Conservation (phyloP, 1,140 invertebrate genomes). For the Habropoda laboriosa region DNA sequence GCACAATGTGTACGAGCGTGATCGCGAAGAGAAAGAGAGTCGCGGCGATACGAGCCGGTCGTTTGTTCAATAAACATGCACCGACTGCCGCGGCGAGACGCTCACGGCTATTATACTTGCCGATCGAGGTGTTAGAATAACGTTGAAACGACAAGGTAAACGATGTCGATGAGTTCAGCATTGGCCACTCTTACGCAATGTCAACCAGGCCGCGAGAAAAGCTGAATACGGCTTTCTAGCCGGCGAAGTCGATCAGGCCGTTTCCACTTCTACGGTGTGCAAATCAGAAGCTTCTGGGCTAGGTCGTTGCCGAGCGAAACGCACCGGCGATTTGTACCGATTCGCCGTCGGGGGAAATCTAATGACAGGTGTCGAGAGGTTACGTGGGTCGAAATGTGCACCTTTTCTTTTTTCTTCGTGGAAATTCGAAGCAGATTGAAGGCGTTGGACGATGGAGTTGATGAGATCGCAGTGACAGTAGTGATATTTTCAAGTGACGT, state of each 20-base stretch:
- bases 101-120: slow-evolving; percentile 47
- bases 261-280: slow-evolving; percentile 16
- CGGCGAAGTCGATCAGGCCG: slow-evolving; percentile 17
- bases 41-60: slow-evolving; percentile 30
- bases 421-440: no score
- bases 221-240: slow-evolving; percentile 24
- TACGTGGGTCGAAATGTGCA: no score
- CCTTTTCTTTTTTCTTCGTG: no score
- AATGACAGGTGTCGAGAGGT: no score
- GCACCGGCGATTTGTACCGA: slow-evolving; percentile 3
- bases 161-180: slow-evolving; percentile 34
- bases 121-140: slow-evolving; percentile 48
- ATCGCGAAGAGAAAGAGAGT: slow-evolving; percentile 18
- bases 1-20: slow-evolving; percentile 28
- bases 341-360: neutral
- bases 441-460: no score
- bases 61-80: slow-evolving; percentile 57
- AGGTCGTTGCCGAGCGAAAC: slow-evolving; percentile 17
- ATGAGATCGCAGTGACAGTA: no score
- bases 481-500: no score
- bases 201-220: slow-evolving; percentile 1
- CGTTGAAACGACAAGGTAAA: slow-evolving; percentile 17
- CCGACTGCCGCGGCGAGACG: neutral
- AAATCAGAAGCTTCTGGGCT: slow-evolving; percentile 42
- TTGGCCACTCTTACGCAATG: slow-evolving; percentile 45